Conservation (phyloP, 2,113 vertebrate genomes). For the Pan troglodytes region NHGRI_mPanTro3-v2.1_pri NC_072416.2:77065001-77065500, state of each 20-base stretch:
- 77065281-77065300: not conserved
- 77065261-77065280: not conserved
- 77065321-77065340: not conserved
- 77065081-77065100: not conserved
- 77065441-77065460: not conserved
- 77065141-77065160: not conserved
- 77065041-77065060: fast-evolving
- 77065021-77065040: not conserved
- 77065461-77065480: not conserved
- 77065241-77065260: not conserved
- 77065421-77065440: not conserved
- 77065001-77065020: not conserved
- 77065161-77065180: not conserved
- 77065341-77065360: not conserved
- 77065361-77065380: fast-evolving
- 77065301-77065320: fast-evolving
- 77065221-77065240: not conserved
- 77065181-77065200: not conserved
- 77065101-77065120: not conserved
- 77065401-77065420: not conserved
- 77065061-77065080: not conserved
- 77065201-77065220: not conserved
- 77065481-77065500: not conserved
- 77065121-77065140: not conserved
- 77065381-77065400: not conserved